phyloP scores from a whole-genome alignment of 1,140 invertebrate species.

The Parapsyche elsis region DNA sequence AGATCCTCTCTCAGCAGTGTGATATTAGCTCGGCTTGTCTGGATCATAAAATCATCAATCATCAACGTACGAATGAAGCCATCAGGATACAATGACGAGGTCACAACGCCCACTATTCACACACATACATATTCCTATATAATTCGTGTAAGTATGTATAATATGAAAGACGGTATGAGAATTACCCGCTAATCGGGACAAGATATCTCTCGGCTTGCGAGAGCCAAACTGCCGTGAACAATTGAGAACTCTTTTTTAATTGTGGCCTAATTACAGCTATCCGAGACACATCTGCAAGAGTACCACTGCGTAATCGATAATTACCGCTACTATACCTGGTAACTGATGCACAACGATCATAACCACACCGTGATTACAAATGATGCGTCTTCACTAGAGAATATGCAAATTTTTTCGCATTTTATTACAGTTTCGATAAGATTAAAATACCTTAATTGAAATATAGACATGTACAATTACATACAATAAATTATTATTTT shows the following conservation, averaged over 20 bases:
- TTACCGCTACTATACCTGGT: slow-evolving; percentile 11
- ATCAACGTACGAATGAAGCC: slow-evolving; percentile 36
- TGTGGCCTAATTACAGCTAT: slow-evolving; percentile 46
- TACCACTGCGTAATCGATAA: slow-evolving; percentile 43
- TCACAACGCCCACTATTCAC: neutral
- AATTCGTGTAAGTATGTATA: neutral
- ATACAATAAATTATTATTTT: too few species aligned
- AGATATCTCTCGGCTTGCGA: neutral
- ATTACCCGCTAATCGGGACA: neutral
- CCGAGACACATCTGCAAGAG: slow-evolving; percentile 7
- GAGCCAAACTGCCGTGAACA: slow-evolving; percentile 35
- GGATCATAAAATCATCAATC: slow-evolving; percentile 48
- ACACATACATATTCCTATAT: neutral
- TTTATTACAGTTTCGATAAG: neutral
- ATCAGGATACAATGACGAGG: slow-evolving; percentile 29
- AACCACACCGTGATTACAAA: slow-evolving; percentile 9
- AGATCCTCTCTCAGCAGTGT: neutral
- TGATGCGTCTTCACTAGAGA: neutral
- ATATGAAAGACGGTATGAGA: neutral
- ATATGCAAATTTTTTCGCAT: too few species aligned
- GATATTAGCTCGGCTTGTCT: slow-evolving; percentile 23
- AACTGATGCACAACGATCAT: slow-evolving; percentile 7
- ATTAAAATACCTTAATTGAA: too few species aligned
- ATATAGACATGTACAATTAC: too few species aligned
- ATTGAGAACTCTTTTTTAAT: slow-evolving; percentile 26